phyloP scores from a whole-genome alignment of 2,797 vertebrate species.

The Pangasius macronema region DNA sequence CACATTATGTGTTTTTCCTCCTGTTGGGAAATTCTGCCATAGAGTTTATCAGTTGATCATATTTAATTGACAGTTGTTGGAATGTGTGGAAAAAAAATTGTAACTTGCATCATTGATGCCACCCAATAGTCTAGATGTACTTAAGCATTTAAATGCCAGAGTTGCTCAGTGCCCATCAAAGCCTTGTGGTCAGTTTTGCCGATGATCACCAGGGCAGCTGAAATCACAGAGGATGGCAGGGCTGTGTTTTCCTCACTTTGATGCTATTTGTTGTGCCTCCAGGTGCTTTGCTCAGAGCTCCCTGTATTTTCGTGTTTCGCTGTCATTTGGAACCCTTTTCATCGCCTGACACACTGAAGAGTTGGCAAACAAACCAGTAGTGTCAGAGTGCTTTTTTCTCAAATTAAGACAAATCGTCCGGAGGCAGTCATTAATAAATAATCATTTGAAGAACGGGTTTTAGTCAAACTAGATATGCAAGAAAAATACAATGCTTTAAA shows the following conservation, averaged over 20 bases:
- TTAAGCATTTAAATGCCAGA: background rate
- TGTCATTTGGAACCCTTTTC: slow-evolving; percentile 7
- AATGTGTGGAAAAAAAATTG: background rate
- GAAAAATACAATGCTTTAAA: background rate
- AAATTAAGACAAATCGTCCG: background rate
- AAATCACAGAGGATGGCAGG: slow-evolving; percentile 21
- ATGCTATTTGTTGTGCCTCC: slow-evolving; percentile 45
- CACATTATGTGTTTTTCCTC: background rate
- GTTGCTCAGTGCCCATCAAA: slow-evolving; percentile 18
- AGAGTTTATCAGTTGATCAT: background rate
- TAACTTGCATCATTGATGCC: background rate
- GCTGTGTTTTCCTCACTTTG: slow-evolving; percentile 30
- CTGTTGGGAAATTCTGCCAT: background rate
- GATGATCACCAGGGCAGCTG: slow-evolving; percentile 18
- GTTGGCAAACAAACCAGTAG: background rate
- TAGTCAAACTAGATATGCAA: background rate
- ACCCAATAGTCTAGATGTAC: background rate
- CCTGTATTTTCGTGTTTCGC: background rate
- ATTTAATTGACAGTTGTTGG: background rate
- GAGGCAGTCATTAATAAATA: background rate
- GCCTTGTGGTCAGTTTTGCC: slow-evolving; percentile 25
- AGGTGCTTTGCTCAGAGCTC: slow-evolving; percentile 35
- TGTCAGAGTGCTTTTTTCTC: background rate
- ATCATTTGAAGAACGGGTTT: background rate
- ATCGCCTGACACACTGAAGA: background rate